Conservation (phyloP, 2,888 invertebrate genomes). For the Xestia ashworthii region DNA sequence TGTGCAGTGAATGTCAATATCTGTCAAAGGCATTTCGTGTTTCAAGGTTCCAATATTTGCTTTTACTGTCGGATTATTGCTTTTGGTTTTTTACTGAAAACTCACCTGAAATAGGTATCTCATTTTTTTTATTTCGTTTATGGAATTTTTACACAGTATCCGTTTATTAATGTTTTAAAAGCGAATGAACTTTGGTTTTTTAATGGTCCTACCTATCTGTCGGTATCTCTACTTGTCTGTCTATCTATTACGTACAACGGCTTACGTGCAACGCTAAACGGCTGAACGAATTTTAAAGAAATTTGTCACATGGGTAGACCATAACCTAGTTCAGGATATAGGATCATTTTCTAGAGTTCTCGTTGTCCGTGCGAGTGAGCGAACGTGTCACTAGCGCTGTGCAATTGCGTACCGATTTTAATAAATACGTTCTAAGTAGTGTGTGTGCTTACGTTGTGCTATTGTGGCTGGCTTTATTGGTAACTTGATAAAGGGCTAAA, state of each 20-base stretch:
- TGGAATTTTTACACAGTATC: too few relatives aligned
- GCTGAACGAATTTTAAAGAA: neutral
- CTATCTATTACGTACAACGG: too few relatives aligned
- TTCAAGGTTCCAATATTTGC: neutral
- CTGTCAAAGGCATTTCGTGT: neutral
- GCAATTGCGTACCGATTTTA: too few relatives aligned
- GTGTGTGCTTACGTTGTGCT: too few relatives aligned
- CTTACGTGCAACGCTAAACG: too few relatives aligned
- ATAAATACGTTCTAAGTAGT: too few relatives aligned
- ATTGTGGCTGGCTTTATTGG: too few relatives aligned
- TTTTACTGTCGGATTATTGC: neutral
- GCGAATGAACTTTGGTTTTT: neutral
- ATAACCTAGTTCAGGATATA: neutral
- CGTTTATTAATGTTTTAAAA: neutral
- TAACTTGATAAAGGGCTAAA: too few relatives aligned
- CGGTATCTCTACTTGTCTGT: neutral
- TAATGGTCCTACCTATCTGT: neutral
- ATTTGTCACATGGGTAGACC: neutral
- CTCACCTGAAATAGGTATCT: neutral
- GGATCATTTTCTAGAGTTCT: too few relatives aligned
- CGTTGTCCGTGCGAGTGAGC: too few relatives aligned
- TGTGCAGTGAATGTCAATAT: neutral
- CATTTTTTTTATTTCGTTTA: neutral
- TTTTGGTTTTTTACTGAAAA: neutral
- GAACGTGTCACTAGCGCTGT: too few relatives aligned